Conservation (phyloP, 2,888 invertebrate genomes). For the Polyommatus icarus region DNA sequence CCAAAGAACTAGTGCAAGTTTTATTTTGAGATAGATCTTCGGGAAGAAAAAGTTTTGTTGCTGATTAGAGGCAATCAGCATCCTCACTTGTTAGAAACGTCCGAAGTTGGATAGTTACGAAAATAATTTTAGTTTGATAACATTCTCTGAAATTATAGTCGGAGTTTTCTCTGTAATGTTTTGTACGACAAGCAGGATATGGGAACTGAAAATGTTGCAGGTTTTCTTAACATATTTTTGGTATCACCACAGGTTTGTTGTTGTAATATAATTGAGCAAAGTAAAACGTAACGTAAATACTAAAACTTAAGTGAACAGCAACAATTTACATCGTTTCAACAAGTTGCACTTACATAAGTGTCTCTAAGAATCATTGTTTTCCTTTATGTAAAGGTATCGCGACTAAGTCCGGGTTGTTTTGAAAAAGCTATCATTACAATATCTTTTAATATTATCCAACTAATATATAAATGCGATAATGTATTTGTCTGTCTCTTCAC, state of each 20-base stretch:
- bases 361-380: too few species aligned
- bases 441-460: too few species aligned
- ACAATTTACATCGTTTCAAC: background rate
- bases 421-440: too few species aligned
- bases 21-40: conserved; percentile 32
- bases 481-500: too few species aligned
- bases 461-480: too few species aligned
- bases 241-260: background rate
- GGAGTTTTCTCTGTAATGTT: background rate
- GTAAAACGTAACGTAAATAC: background rate
- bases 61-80: conserved; percentile 36
- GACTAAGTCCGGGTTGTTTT: too few species aligned
- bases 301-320: background rate
- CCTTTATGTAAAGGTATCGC: too few species aligned
- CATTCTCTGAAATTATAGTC: background rate
- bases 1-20: conserved; percentile 11
- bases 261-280: background rate
- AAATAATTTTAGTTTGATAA: conserved; percentile 27
- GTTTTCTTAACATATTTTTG: background rate
- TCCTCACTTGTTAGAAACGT: conserved; percentile 26
- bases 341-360: background rate
- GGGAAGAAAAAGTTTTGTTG: conserved; percentile 34
- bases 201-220: background rate
- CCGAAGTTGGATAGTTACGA: conserved; percentile 17
- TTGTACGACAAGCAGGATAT: background rate